Evolutionary conservation across 2,113 vertebrate species (phyloP).

Genomic region (Bubo blakistoni): DNA sequence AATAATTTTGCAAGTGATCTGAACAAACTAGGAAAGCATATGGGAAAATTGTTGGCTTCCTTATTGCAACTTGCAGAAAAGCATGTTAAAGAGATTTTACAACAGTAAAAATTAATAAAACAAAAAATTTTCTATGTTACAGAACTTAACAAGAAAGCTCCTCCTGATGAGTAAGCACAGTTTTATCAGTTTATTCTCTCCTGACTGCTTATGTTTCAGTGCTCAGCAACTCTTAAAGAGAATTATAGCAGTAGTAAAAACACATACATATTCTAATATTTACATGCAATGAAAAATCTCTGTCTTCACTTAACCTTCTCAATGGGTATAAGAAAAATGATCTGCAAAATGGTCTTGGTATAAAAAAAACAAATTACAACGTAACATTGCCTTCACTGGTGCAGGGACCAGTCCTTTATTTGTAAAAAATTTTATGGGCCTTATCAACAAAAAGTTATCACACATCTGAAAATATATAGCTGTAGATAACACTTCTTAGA

Average conservation of each 20-base stretch:
- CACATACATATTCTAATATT: not conserved
- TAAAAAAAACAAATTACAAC: not conserved
- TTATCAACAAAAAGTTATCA: not conserved
- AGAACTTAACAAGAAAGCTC: not conserved
- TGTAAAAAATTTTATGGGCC: not conserved
- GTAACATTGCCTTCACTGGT: not conserved
- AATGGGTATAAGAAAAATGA: not conserved
- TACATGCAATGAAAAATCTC: not conserved
- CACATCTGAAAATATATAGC: not conserved
- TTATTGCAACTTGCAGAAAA: not conserved
- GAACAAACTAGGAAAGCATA: not conserved
- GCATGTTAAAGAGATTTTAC: not conserved
- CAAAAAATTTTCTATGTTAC: not conserved
- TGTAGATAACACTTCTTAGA: not conserved
- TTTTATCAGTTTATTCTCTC: not conserved
- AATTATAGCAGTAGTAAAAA: not conserved
- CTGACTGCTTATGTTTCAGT: not conserved
- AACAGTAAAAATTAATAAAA: not conserved
- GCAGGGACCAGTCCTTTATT: not conserved
- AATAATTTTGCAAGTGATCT: not conserved
- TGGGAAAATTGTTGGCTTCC: not conserved
- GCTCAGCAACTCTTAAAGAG: not conserved
- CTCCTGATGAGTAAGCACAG: not conserved
- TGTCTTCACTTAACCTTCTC: not conserved
- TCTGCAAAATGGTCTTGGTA: not conserved